Evolutionary conservation across 2,888 invertebrate species (phyloP), one percentile per base, ranked within the genome.

Genomic region (Candidula unifasciata): DNA sequence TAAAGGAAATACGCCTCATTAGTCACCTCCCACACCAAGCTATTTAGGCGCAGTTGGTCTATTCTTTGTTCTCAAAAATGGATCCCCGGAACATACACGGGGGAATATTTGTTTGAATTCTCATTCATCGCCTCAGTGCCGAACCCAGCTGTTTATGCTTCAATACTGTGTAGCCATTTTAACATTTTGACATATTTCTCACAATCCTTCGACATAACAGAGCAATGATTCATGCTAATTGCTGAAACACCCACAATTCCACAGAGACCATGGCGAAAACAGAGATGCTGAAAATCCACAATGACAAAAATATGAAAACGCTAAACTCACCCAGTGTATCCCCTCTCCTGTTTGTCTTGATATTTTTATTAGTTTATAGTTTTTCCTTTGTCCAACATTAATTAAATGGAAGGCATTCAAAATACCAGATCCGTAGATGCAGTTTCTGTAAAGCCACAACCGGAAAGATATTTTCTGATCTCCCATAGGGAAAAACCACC

Each of bases 301-400:
- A 35, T 37, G 24, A 24, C n/a, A 71, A 6, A 35, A 2, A 18
- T 8, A n/a, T 5, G 5, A 16, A 5, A n/a, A 16, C 21, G n/a
- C n/a, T 24, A 24, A 44, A 37, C 2, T 44, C 37, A 3, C 10
- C 21, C 37, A 71, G 71, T 37, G 24, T 5, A 21, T 44, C 37
- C 71, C 37, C 24, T n/a, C n/a, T 44, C 44, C 69, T 18, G 16
- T 3, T 69, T 33, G 21, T 33, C 35, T 30, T 18, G 69, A 69
- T 33, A 69, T 35, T 30, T 13, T 35, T 33, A 33, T 33, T 27
- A 69, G 27, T 69, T 21, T 6, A 21, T 60, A 21, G n/a, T 24
- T n/a, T 24, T 69, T 27, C 3, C 33, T 69, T 69, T 69, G 69
- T 69, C 21, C 33, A 71, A 44, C n/a, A 71, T 71, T 71, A 71